phyloP scores from a whole-genome alignment of 2,797 vertebrate genomes.

The Eptatretus atami region DNA sequence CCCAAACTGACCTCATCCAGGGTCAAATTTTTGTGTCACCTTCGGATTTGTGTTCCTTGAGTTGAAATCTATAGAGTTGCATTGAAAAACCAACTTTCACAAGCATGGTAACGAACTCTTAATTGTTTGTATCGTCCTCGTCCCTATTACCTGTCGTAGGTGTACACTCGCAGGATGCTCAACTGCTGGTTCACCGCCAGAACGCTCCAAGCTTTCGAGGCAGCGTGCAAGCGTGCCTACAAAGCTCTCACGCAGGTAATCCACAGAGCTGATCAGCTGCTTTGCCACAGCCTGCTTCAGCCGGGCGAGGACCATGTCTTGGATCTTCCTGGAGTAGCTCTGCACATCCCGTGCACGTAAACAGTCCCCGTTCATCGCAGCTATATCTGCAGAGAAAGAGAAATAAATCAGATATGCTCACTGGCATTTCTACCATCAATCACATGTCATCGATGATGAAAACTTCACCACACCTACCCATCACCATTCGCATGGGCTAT shows the following conservation, averaged over 20 bases:
- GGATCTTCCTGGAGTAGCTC: slow-evolving; percentile 68
- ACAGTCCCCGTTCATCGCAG: slow-evolving; percentile 35
- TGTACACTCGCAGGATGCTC: slow-evolving; percentile 62
- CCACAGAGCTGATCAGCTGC: slow-evolving; percentile 73
- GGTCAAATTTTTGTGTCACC: too few species aligned
- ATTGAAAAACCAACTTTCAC: too few species aligned
- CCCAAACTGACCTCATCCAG: too few species aligned
- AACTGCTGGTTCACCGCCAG: slow-evolving; percentile 29
- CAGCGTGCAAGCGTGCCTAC: slow-evolving; percentile 80
- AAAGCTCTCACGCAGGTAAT: slow-evolving; percentile 81
- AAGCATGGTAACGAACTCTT: too few species aligned
- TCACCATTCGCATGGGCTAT: too few species aligned
- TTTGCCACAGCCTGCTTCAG: slow-evolving; percentile 85
- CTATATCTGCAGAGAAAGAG: background rate
- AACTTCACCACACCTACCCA: too few species aligned
- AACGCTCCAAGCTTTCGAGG: slow-evolving; percentile 66
- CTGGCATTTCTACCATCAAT: too few species aligned
- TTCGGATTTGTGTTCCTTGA: too few species aligned
- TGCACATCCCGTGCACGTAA: slow-evolving; percentile 61
- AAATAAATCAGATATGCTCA: too few species aligned
- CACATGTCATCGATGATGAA: too few species aligned
- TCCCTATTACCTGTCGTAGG: slow-evolving; percentile 27
- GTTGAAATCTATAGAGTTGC: too few species aligned
- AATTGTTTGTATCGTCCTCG: background rate
- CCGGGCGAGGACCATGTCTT: slow-evolving; percentile 59